Conservation (phyloP, 2,888 invertebrate species). For the Prosapia bicincta region DNA sequence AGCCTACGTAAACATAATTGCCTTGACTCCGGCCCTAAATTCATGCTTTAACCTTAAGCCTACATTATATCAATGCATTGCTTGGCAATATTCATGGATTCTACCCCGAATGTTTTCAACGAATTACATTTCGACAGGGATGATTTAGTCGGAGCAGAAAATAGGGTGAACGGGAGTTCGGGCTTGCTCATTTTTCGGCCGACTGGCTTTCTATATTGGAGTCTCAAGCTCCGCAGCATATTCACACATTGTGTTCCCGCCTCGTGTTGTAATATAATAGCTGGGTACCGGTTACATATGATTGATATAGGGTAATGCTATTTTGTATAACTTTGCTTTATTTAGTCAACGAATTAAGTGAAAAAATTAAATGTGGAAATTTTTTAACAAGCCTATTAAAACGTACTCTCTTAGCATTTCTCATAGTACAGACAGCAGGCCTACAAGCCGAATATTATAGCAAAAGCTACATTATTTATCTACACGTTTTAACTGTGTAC, state of each 20-base stretch:
- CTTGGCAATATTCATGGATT: not conserved
- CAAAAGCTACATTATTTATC: too few relatives aligned
- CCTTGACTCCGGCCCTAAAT: not conserved
- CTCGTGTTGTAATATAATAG: not conserved
- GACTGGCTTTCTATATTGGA: not conserved
- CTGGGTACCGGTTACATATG: not conserved
- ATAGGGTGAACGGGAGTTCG: not conserved
- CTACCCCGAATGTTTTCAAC: not conserved
- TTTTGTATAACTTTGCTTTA: not conserved
- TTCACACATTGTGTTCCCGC: not conserved
- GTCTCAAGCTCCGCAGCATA: not conserved
- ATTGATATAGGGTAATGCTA: not conserved
- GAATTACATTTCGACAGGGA: not conserved
- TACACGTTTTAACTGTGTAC: too few relatives aligned
- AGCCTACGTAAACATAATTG: not conserved
- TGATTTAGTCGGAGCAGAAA: not conserved
- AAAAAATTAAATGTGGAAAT: too few relatives aligned
- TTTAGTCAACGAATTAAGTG: too few relatives aligned
- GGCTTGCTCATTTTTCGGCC: not conserved
- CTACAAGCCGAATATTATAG: too few relatives aligned
- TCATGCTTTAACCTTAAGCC: too few relatives aligned
- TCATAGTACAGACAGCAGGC: too few relatives aligned
- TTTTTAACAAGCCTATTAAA: too few relatives aligned
- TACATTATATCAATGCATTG: not conserved
- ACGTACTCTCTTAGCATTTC: too few relatives aligned